A percentile compares a stretch with the other conserved stretches of the same genome.
These are phyloP conservation scores for Hypocryptadius cinnamomeus DNA, from an alignment of 2,113 vertebrate genomes.

Conservation along the genomic window DNA sequence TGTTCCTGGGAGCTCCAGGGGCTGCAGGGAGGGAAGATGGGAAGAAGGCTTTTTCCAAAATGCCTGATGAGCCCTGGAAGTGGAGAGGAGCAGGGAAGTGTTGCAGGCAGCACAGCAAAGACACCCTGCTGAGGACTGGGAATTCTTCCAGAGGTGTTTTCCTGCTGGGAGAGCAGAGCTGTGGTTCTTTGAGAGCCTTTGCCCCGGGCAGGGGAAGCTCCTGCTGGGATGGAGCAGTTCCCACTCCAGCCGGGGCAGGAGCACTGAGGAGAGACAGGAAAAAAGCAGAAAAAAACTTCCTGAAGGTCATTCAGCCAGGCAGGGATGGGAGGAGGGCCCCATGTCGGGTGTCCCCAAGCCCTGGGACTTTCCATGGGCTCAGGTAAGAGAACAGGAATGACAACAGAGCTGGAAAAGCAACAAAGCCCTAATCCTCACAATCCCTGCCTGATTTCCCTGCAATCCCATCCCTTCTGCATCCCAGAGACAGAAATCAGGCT, in stretches of 20 bases:
- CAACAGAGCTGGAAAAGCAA: neutral
- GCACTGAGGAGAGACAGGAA: neutral
- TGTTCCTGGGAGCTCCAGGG: neutral
- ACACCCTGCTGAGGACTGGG: neutral
- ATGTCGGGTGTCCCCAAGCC: neutral
- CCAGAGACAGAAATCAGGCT: neutral
- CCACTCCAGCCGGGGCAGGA: neutral
- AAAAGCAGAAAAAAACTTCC: neutral
- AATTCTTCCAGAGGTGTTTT: neutral
- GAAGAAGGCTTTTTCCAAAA: neutral
- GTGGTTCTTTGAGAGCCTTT: neutral
- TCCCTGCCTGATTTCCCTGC: neutral
- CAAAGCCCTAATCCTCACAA: neutral
- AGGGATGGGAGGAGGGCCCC: neutral
- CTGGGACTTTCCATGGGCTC: rapidly evolving
- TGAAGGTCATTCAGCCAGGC: neutral
- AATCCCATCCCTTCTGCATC: neutral
- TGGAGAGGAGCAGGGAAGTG: neutral
- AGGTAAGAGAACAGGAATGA: neutral
- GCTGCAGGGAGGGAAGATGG: neutral
- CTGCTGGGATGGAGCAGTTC: neutral
- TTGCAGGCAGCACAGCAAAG: neutral
- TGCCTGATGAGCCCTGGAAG: neutral
- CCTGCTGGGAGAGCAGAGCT: neutral
- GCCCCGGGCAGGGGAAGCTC: neutral